Percentiles rank a stretch among this genome's conserved stretches.
These are phyloP conservation scores for Cathartes aura DNA, from an alignment of 2,113 vertebrate species.

Conservation along the genomic window DNA sequence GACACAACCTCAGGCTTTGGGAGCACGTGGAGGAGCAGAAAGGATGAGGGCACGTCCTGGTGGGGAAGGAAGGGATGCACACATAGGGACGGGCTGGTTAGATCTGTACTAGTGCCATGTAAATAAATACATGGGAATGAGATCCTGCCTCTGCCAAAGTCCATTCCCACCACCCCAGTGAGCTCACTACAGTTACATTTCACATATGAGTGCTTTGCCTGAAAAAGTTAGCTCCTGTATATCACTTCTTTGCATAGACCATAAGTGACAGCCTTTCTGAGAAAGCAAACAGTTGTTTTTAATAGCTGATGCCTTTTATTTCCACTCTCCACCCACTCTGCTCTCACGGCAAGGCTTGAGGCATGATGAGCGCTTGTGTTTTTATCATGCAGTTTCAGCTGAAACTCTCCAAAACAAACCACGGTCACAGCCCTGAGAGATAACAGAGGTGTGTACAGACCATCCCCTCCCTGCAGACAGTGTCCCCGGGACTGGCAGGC, in stretches of 20 bases:
- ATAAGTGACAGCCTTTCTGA: not conserved
- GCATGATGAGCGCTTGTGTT: fast-evolving
- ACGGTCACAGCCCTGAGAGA: not conserved
- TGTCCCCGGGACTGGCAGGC: not conserved
- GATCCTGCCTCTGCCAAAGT: not conserved
- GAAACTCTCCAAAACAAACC: not conserved
- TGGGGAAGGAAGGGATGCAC: not conserved
- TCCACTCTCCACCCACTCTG: not conserved
- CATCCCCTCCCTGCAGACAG: not conserved
- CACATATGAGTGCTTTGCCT: not conserved
- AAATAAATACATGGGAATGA: not conserved
- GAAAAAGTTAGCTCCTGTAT: not conserved
- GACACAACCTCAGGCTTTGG: not conserved
- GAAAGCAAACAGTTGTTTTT: not conserved
- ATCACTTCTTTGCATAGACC: not conserved
- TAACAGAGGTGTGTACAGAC: not conserved
- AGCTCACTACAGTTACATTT: not conserved
- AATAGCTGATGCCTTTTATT: not conserved
- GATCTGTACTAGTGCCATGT: not conserved
- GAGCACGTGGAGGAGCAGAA: not conserved
- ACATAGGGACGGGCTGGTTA: fast-evolving
- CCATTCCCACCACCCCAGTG: not conserved
- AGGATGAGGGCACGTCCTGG: not conserved
- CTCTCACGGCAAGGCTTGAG: not conserved
- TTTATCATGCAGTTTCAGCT: not conserved